These are phyloP conservation scores for Gymnoscopelus microlampas DNA, from an alignment of 2,797 vertebrate genomes.

Conservation along the genomic window DNA sequence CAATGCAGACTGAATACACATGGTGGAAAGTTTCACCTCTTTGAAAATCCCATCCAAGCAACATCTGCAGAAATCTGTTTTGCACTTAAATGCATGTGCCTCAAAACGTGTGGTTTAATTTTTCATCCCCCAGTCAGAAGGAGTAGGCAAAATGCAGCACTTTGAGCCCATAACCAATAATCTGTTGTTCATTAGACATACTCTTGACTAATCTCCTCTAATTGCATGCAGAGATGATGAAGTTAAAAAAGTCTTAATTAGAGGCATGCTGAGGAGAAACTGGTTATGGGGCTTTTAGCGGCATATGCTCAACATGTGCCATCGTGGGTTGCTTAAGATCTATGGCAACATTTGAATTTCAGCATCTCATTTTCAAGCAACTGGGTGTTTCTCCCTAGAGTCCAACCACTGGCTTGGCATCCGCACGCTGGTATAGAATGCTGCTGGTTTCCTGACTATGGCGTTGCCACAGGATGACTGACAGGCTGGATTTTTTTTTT, in stretches of 20 bases:
- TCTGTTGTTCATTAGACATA: conserved; percentile 82
- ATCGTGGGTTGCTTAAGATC: conserved; percentile 61
- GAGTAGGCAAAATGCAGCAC: conserved; percentile 37
- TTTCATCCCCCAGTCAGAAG: conserved; percentile 62
- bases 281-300: conserved; percentile 62
- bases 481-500: conserved; percentile 56
- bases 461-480: conserved; percentile 75
- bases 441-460: conserved; percentile 77
- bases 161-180: conserved; percentile 71
- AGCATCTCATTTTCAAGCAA: conserved; percentile 76
- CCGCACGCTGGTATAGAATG: conserved; percentile 51
- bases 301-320: conserved; percentile 76
- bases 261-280: conserved; percentile 71
- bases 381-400: conserved; percentile 71
- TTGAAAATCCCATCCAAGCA: conserved; percentile 33
- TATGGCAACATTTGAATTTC: conserved; percentile 70
- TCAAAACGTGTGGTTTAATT: conserved; percentile 59
- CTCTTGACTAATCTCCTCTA: conserved; percentile 77
- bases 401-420: conserved; percentile 77
- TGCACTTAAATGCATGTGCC: conserved; percentile 61
- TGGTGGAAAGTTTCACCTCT: conserved; percentile 47
- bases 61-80: conserved; percentile 68
- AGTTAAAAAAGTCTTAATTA: conserved; percentile 80
- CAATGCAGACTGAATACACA: conserved; percentile 13
- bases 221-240: conserved; percentile 76